Conservation (phyloP, 2,797 vertebrate genomes). For the Onychomys arenicola region DNA sequence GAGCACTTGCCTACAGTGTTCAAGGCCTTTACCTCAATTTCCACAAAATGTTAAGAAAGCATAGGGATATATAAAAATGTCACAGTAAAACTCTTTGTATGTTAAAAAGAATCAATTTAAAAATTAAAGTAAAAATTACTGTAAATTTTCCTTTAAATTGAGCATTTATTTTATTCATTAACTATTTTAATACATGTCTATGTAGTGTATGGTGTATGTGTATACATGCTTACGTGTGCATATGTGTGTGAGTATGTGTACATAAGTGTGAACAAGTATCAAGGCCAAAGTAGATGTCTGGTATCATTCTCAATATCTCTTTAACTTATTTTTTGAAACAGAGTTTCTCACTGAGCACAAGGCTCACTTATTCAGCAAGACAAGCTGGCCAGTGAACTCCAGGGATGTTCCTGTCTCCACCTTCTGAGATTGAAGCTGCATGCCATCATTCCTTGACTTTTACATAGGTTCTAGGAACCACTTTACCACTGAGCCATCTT, state of each 20-base stretch:
- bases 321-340: neutral
- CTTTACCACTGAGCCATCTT: neutral
- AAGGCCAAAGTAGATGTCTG: neutral
- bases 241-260: neutral
- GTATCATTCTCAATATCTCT: neutral
- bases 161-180: neutral
- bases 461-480: too few relatives aligned
- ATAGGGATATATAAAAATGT: neutral
- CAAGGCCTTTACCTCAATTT: neutral
- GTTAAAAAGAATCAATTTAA: neutral
- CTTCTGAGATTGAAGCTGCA: neutral
- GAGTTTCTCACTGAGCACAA: neutral
- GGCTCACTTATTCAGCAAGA: neutral
- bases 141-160: neutral
- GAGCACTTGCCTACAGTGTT: neutral
- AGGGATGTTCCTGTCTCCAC: neutral
- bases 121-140: neutral
- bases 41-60: neutral
- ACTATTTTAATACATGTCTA: neutral
- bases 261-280: neutral
- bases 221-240: neutral
- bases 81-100: neutral
- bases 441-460: neutral
- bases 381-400: neutral
- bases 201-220: neutral